Percentiles rank a stretch among this genome's conserved stretches.
Evolutionary conservation across 2,113 vertebrate genomes (phyloP).

Genomic region (Sigmodon hispidus): DNA sequence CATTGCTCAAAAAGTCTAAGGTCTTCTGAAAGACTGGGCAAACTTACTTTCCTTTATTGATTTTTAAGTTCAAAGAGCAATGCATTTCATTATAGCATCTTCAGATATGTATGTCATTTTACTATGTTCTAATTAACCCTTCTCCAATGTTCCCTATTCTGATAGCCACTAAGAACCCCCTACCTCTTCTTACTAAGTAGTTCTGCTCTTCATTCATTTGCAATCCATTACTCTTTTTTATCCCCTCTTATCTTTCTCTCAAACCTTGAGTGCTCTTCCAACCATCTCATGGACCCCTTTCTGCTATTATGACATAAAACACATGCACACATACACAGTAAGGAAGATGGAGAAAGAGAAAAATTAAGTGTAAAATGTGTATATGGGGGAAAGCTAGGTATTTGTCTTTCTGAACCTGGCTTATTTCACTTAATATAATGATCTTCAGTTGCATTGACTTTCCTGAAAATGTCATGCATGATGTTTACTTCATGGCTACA

Average conservation of each 20-base stretch:
- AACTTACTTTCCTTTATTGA: not conserved
- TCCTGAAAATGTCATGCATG: not conserved
- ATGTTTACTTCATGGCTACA: not conserved
- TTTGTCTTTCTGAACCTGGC: not conserved
- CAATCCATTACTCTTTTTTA: not conserved
- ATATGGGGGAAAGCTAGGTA: not conserved
- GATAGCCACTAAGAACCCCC: too few species aligned
- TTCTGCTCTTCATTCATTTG: not conserved
- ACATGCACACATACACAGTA: not conserved
- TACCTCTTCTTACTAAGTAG: not conserved
- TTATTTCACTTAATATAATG: not conserved
- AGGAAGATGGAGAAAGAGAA: not conserved
- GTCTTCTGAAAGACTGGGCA: not conserved
- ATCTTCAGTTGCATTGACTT: not conserved
- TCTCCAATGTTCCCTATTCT: not conserved
- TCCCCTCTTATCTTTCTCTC: not conserved
- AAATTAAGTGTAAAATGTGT: not conserved
- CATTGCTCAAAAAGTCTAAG: not conserved
- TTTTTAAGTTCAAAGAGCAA: not conserved
- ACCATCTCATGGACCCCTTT: not conserved
- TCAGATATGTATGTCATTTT: not conserved
- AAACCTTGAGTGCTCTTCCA: not conserved
- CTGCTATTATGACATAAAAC: not conserved
- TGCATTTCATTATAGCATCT: not conserved
- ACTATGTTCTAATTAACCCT: not conserved